A percentile compares a stretch with the other conserved stretches of the same genome.
phyloP scores from a whole-genome alignment of 2,113 vertebrate species.

The Meriones unguiculatus region DNA sequence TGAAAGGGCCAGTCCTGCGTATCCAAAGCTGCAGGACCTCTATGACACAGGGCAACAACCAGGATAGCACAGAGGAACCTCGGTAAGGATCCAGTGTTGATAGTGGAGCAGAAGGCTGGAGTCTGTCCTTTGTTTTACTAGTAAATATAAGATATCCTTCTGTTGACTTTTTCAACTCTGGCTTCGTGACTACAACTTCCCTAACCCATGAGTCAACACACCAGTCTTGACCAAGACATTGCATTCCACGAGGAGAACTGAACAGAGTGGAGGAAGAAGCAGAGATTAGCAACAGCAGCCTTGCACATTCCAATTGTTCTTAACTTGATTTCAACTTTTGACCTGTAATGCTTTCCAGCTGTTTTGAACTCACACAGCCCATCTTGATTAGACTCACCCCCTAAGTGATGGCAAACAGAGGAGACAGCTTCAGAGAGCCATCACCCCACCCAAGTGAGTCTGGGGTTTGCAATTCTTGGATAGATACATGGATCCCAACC shows the following conservation, averaged over 20 bases:
- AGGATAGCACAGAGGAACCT: not conserved
- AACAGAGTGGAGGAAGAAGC: constrained; percentile 22
- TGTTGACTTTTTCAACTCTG: not conserved
- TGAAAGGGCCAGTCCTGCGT: not conserved
- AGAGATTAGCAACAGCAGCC: constrained; percentile 44
- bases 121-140: not conserved
- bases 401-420: constrained; percentile 54
- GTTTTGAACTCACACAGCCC: constrained; percentile 57
- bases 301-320: constrained; percentile 69
- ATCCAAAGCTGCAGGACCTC: not conserved
- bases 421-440: not conserved
- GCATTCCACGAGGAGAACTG: not conserved
- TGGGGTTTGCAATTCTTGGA: not conserved
- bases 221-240: not conserved
- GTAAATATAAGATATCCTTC: not conserved
- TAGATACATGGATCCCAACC: not conserved
- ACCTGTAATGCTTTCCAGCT: constrained; percentile 80
- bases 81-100: not conserved
- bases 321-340: constrained; percentile 81
- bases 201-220: not conserved
- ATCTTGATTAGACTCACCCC: constrained; percentile 51
- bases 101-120: not conserved
- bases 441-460: not conserved
- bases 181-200: not conserved
- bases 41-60: not conserved